Conservation (phyloP, 2,888 invertebrate species). For the Rotaria sp. region DNA sequence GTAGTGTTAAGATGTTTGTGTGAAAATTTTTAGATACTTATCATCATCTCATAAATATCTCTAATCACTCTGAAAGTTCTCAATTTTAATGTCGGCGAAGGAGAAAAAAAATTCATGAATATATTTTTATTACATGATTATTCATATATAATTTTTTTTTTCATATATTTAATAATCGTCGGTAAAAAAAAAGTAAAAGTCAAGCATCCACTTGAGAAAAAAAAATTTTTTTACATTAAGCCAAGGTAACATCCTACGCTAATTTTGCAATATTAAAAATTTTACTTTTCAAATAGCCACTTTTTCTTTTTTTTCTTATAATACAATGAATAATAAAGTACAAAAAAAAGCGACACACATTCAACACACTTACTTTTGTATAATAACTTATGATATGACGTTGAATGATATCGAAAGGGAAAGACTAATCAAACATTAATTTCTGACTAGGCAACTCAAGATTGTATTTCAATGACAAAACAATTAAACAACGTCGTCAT, state of each 20-base stretch:
- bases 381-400: too few relatives aligned
- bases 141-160: neutral
- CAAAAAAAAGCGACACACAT: neutral
- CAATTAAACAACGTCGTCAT: neutral
- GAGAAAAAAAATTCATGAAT: neutral
- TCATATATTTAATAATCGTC: neutral
- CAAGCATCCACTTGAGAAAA: neutral
- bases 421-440: neutral
- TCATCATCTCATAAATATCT: neutral
- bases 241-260: neutral
- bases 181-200: neutral
- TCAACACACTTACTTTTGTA: too few relatives aligned
- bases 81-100: neutral
- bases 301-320: neutral
- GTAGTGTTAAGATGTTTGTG: neutral
- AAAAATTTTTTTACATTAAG: neutral
- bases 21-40: neutral
- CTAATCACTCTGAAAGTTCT: neutral
- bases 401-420: neutral
- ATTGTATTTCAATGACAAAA: neutral
- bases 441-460: neutral
- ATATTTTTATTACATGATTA: neutral
- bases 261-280: neutral
- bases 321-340: neutral
- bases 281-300: neutral